phyloP scores from a whole-genome alignment of 2,888 invertebrate species.

The Torymus tubicola region DNA sequence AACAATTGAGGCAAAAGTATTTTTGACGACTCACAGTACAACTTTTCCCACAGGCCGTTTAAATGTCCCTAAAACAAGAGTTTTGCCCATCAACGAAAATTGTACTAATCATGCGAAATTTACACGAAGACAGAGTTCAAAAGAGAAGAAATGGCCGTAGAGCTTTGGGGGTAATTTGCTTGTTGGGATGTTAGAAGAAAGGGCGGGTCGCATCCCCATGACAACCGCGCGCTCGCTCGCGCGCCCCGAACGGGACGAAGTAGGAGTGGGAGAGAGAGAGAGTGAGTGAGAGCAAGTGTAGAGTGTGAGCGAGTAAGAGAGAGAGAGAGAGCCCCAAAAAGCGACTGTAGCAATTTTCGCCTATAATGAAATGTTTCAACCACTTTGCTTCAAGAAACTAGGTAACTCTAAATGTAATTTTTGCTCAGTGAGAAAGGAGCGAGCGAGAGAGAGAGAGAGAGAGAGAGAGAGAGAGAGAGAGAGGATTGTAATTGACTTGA shows the following conservation, averaged over 20 bases:
- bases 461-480: background rate
- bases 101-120: constrained; percentile 40
- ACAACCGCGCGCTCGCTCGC: constrained; percentile 65
- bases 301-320: too few relatives aligned
- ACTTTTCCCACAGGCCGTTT: background rate
- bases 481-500: background rate
- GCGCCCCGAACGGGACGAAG: background rate
- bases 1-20: background rate
- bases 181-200: constrained; percentile 61
- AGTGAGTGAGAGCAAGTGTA: too few relatives aligned
- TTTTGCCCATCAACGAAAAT: constrained; percentile 21
- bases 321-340: constrained; percentile 18
- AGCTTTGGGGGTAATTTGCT: constrained; percentile 55
- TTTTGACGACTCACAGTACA: too few relatives aligned
- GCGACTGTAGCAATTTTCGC: constrained; percentile 37
- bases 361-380: constrained; percentile 44
- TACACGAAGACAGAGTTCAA: constrained; percentile 18
- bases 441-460: background rate
- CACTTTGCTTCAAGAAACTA: constrained; percentile 31
- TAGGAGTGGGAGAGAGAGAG: too few relatives aligned
- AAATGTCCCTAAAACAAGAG: background rate
- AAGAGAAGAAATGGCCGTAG: constrained; percentile 37
- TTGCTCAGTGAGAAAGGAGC: constrained; percentile 6
- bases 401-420: constrained; percentile 5
- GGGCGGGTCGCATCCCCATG: constrained; percentile 72